Base-by-base conservation (phyloP, 2,888 invertebrate genomes). In the Lasioglossum malachurum region DNA sequence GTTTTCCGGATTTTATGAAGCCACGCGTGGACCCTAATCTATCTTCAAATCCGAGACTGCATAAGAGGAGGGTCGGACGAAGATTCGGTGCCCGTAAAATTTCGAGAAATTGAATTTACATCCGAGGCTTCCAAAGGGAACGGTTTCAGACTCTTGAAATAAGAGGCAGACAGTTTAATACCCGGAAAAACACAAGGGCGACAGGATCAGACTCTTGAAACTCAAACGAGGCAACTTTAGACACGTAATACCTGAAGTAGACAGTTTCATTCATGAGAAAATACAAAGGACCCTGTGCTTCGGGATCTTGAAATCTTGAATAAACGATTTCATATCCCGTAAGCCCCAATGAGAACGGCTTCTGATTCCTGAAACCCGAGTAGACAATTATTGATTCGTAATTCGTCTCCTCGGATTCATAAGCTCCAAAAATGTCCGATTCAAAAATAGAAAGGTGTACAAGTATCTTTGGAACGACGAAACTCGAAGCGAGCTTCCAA, bases 91-190 rank as follows among this genome's bases (percentile, higher is more conserved):
- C 27, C 10, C 4, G 60, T 27, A 31, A 64, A 64, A 64, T 31
- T 31, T 64, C 27, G 7, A 67, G 35, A 35, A 67, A 67, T 35
- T 67, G 67, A 67, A 67, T 67, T 67, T 35, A 67, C 67, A 67
- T 67, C 8, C 23, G 35, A 67, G 10, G 35, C 67, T 35, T 35
- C 67, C 67, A 31, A 35, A 67, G 41, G 71, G 41, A 38, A 71
- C 35, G 38, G 38, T 41, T 35, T 71, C n/a, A 71, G 71, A n/a
- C 38, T 41, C 71, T 71, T 71, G 41, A 71, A 71, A 71, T 41
- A 71, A 67, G 67, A 67, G 67, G 67, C 67, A 67, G 67, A 67
- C 67, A 67, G 67, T 67, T 67, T 67, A 67, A 67, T 67, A 67
- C 67, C 67, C 67, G 67, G 67, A 67, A 67, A 67, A 67, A 67